Evolutionary conservation across 1,140 invertebrate genomes (phyloP).

Genomic region (Reticulitermes speratus): DNA sequence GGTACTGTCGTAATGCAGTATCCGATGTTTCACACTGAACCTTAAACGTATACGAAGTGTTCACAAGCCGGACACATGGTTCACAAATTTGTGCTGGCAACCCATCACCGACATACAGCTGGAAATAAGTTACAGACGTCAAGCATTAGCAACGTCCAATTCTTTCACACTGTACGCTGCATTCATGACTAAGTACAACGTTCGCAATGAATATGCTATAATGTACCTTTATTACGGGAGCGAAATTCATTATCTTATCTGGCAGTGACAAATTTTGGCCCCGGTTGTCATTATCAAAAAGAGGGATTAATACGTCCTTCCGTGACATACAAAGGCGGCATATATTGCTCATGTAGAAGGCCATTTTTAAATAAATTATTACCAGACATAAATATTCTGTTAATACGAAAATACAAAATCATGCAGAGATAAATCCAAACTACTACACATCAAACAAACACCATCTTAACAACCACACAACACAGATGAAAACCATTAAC

Average conservation of each 20-base stretch:
- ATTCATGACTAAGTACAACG: not conserved
- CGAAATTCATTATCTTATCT: slow-evolving; percentile 14
- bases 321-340: not conserved
- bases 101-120: slow-evolving; percentile 38
- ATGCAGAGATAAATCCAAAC: not conserved
- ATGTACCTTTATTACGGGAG: not conserved
- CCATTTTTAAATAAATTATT: not conserved
- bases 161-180: not conserved
- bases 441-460: not conserved
- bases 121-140: slow-evolving; percentile 26
- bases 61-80: slow-evolving; percentile 33
- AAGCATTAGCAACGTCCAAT: not conserved
- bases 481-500: too few relatives aligned
- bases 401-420: not conserved
- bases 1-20: slow-evolving; percentile 37
- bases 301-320: not conserved
- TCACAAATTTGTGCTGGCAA: slow-evolving; percentile 37
- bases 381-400: not conserved
- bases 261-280: not conserved
- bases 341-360: slow-evolving; percentile 6
- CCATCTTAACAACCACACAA: not conserved
- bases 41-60: slow-evolving; percentile 36
- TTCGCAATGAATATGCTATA: not conserved
- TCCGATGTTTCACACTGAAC: slow-evolving; percentile 37
- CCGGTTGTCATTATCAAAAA: not conserved